Evolutionary conservation across 1,140 invertebrate genomes (phyloP).

Genomic region (Cydia splendana): DNA sequence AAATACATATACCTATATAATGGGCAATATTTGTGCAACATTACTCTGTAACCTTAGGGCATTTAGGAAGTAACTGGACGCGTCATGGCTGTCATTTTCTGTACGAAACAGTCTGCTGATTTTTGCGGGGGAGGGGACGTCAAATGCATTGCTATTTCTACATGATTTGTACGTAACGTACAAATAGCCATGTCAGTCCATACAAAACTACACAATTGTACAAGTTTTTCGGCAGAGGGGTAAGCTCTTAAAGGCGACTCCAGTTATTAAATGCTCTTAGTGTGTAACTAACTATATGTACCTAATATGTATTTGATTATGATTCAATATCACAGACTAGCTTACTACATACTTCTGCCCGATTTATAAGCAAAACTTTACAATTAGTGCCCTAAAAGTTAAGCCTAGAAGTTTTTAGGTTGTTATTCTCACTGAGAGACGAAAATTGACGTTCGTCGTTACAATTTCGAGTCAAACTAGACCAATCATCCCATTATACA

Average conservation of each 20-base stretch:
- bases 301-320: neutral
- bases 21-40: neutral
- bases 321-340: slow-evolving; percentile 28
- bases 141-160: too few relatives aligned
- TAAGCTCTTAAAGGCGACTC: too few relatives aligned
- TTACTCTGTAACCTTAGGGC: neutral
- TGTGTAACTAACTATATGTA: slow-evolving; percentile 1
- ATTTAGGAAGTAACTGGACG: too few relatives aligned
- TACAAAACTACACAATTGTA: too few relatives aligned
- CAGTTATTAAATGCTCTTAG: too few relatives aligned
- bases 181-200: too few relatives aligned
- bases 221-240: too few relatives aligned
- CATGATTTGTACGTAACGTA: too few relatives aligned
- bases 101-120: too few relatives aligned
- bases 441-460: slow-evolving; percentile 2
- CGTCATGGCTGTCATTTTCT: too few relatives aligned
- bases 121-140: too few relatives aligned
- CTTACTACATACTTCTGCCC: neutral
- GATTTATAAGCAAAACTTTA: neutral
- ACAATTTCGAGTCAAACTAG: slow-evolving; percentile 21
- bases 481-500: slow-evolving; percentile 23
- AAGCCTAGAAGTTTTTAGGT: neutral
- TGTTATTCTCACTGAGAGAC: neutral
- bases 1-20: too few relatives aligned
- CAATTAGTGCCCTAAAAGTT: neutral